Percentiles rank a stretch among this genome's conserved stretches.
phyloP scores from a whole-genome alignment of 2,888 invertebrate genomes.

The Eilema sororculum region DNA sequence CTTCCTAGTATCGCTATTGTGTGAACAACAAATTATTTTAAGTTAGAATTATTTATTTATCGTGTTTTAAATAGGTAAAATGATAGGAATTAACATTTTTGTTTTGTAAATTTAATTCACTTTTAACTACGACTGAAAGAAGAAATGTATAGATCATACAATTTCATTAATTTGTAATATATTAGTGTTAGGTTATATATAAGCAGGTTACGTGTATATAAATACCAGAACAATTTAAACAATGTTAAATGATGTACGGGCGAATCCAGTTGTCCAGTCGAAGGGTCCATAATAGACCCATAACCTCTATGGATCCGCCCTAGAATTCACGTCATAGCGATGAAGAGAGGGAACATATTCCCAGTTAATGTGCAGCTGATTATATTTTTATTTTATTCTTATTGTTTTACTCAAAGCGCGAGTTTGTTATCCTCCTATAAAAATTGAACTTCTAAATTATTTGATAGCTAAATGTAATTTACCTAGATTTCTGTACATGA shows the following conservation, averaged over 20 bases:
- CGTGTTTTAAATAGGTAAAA: not conserved
- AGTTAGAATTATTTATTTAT: conserved; percentile 15
- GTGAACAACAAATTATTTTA: not conserved
- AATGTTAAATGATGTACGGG: not conserved
- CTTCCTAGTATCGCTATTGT: not conserved
- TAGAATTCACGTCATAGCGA: too few relatives aligned
- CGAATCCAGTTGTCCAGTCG: not conserved
- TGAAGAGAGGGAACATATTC: too few relatives aligned
- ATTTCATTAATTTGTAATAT: conserved; percentile 11
- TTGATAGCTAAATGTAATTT: too few relatives aligned
- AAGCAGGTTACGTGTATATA: conserved; percentile 30
- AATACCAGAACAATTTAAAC: not conserved
- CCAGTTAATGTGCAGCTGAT: too few relatives aligned
- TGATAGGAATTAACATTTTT: not conserved
- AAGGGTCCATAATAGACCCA: too few relatives aligned
- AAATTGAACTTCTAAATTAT: too few relatives aligned
- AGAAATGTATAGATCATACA: conserved; percentile 11
- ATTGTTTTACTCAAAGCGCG: too few relatives aligned
- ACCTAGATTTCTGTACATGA: too few relatives aligned
- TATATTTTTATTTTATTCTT: too few relatives aligned
- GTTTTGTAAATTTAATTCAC: conserved; percentile 40
- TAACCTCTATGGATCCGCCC: too few relatives aligned
- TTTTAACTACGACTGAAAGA: conserved; percentile 45
- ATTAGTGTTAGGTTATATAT: conserved; percentile 28
- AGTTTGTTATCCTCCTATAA: too few relatives aligned